A percentile compares a stretch with the other conserved stretches of the same genome.
Evolutionary conservation across 2,113 vertebrate species (phyloP).

Genomic region (Gobius niger): DNA sequence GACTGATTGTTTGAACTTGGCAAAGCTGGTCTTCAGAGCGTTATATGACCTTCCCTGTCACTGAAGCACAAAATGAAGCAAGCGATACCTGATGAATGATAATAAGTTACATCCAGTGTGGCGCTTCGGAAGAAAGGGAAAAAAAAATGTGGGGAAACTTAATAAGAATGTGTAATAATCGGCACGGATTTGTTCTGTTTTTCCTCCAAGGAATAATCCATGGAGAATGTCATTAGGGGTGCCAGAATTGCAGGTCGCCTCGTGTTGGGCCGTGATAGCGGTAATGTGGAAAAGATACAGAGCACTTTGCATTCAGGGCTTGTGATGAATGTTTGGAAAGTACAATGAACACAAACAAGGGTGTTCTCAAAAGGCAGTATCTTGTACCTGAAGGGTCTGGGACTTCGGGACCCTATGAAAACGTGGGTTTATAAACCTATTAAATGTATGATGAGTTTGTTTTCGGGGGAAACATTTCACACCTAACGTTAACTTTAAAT

Average conservation of each 20-base stretch:
- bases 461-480: too few relatives aligned
- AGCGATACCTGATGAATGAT: conserved; percentile 58
- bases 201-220: conserved; percentile 40
- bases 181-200: conserved; percentile 11
- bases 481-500: too few relatives aligned
- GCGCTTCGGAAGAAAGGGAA: conserved; percentile 1
- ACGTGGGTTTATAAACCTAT: too few relatives aligned
- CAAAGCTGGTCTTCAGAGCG: conserved; percentile 39
- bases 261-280: conserved; percentile 8
- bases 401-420: too few relatives aligned
- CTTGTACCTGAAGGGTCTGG: too few relatives aligned
- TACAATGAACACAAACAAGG: not conserved
- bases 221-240: conserved; percentile 47
- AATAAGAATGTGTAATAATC: conserved; percentile 45
- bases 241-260: not conserved
- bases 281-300: not conserved
- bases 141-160: conserved; percentile 43
- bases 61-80: conserved; percentile 42
- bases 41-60: conserved; percentile 63
- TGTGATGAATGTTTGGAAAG: not conserved
- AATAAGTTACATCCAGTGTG: conserved; percentile 58
- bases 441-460: too few relatives aligned
- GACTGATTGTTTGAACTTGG: conserved; percentile 53
- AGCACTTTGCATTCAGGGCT: not conserved
- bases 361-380: too few relatives aligned